Conservation (phyloP, 2,888 invertebrate species). For the Serripes groenlandicus region DNA sequence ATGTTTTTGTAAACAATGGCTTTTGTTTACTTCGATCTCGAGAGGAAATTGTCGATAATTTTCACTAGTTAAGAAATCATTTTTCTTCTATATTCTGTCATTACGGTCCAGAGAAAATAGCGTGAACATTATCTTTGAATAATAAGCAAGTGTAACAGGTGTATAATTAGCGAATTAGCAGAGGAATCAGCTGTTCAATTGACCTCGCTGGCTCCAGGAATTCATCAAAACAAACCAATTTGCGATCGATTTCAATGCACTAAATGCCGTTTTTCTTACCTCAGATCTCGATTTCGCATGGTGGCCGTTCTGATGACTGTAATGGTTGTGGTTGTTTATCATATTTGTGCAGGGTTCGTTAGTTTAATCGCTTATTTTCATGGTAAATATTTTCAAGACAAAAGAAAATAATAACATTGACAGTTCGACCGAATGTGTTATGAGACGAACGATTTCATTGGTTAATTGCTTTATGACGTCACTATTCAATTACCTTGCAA, state of each 20-base stretch:
- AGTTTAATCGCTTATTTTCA: slow-evolving; percentile 59
- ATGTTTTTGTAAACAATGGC: slow-evolving; percentile 23
- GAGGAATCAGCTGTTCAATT: slow-evolving; percentile 58
- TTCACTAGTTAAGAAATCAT: no score
- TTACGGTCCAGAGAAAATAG: no score
- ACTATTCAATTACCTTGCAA: slow-evolving; percentile 1
- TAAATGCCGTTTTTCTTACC: slow-evolving; percentile 67
- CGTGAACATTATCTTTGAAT: no score
- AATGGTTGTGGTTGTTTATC: slow-evolving; percentile 80
- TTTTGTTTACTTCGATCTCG: slow-evolving; percentile 12
- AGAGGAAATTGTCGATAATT: background rate
- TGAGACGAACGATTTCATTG: slow-evolving; percentile 65
- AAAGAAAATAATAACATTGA: slow-evolving; percentile 80
- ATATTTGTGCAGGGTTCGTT: background rate
- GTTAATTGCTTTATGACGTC: slow-evolving; percentile 14
- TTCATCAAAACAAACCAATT: slow-evolving; percentile 50
- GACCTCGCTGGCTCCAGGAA: slow-evolving; percentile 34
- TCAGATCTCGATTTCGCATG: slow-evolving; percentile 77
- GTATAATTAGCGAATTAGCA: no score
- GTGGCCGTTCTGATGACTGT: slow-evolving; percentile 75
- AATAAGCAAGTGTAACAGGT: no score
- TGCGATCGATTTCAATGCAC: slow-evolving; percentile 5
- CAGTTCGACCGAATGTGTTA: slow-evolving; percentile 57
- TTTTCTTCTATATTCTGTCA: no score
- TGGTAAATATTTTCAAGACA: slow-evolving; percentile 67